Conservation (phyloP, 2,113 vertebrate species). For the Caretta caretta region DNA sequence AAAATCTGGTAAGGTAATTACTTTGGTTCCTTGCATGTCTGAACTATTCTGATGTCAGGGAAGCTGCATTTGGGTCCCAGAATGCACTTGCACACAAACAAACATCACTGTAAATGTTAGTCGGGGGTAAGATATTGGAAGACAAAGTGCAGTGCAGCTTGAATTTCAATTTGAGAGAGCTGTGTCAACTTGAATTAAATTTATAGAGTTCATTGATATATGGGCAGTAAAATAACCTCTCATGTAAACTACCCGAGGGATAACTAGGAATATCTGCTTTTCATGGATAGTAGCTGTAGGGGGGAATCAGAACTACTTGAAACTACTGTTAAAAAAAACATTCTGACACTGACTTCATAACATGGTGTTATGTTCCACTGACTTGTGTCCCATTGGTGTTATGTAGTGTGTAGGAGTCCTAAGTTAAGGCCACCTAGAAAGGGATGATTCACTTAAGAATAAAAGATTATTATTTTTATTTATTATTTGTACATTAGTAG, state of each 20-base stretch:
- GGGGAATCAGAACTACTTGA: not conserved
- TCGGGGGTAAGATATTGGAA: not conserved
- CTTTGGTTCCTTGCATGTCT: not conserved
- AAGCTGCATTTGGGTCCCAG: not conserved
- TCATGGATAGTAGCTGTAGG: not conserved
- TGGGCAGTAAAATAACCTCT: not conserved
- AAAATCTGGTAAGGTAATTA: constrained; percentile 21
- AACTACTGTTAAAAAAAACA: not conserved
- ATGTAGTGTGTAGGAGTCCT: not conserved
- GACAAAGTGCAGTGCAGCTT: not conserved
- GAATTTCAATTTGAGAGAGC: constrained; percentile 29
- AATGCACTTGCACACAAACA: constrained; percentile 39
- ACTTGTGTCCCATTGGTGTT: not conserved
- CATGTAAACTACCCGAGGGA: not conserved
- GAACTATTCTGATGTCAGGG: constrained; percentile 4
- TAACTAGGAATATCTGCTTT: not conserved
- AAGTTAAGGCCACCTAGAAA: not conserved
- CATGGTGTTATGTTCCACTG: not conserved
- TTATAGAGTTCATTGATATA: not conserved
- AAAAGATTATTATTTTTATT: not conserved
- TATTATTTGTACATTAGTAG: not conserved
- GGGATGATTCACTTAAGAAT: not conserved
- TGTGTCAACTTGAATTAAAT: constrained; percentile 14
- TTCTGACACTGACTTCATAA: not conserved
- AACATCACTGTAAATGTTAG: constrained; percentile 14